These are phyloP conservation scores for Brachyptera risi DNA, from an alignment of 2,888 invertebrate species.

Conservation along the genomic window DNA sequence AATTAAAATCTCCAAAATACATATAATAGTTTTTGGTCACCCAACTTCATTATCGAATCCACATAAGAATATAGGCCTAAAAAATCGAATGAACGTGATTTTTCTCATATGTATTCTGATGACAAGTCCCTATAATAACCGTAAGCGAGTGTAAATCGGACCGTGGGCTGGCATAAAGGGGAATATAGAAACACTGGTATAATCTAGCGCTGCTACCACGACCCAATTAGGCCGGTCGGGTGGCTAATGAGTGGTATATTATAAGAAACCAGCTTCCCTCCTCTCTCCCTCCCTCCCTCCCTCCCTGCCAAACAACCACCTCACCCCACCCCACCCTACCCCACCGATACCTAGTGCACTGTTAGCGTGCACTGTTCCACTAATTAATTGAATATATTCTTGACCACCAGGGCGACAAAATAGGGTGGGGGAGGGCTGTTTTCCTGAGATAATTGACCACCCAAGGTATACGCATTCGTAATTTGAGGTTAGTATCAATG, in stretches of 20 bases:
- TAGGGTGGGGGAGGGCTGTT: not conserved
- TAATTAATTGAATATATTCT: slow-evolving; percentile 29
- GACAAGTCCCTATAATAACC: too few species aligned
- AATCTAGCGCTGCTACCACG: slow-evolving; percentile 24
- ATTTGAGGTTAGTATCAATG: too few species aligned
- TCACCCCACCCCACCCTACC: not conserved
- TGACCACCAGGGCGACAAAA: slow-evolving; percentile 4
- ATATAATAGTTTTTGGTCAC: too few species aligned
- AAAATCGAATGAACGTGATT: too few species aligned
- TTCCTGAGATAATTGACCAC: slow-evolving; percentile 2
- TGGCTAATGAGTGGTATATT: slow-evolving; percentile 28
- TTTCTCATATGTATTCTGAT: too few species aligned
- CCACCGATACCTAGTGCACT: not conserved
- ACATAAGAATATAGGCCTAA: too few species aligned
- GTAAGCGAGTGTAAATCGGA: not conserved
- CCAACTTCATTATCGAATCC: too few species aligned
- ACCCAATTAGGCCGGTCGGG: slow-evolving; percentile 29
- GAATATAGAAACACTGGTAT: slow-evolving; percentile 21
- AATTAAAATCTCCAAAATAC: too few species aligned
- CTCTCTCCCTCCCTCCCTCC: not conserved
- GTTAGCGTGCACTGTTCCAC: slow-evolving; percentile 20
- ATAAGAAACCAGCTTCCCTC: not conserved
- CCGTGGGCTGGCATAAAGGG: not conserved
- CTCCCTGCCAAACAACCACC: not conserved
- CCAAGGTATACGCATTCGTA: not conserved